Evolutionary conservation across 2,113 vertebrate species (phyloP).

Genomic region (Promerops cafer): DNA sequence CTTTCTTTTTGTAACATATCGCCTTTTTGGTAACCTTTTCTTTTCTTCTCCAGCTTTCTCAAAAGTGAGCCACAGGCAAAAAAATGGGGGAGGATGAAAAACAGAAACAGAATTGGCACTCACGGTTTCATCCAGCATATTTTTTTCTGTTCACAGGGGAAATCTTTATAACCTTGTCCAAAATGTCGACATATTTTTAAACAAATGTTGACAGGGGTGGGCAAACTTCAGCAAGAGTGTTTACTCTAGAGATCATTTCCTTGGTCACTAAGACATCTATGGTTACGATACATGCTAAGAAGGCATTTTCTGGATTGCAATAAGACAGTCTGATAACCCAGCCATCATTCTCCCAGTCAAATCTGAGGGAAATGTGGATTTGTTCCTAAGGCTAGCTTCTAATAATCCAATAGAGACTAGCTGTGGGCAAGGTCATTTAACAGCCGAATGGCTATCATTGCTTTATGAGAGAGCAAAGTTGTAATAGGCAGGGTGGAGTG

Average conservation of each 20-base stretch:
- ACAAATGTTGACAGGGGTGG: conserved; percentile 31
- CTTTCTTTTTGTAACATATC: not conserved
- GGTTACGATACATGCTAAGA: conserved; percentile 11
- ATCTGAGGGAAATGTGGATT: not conserved
- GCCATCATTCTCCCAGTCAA: not conserved
- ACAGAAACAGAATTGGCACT: conserved; percentile 1
- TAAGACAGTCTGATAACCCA: not conserved
- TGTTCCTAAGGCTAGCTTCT: not conserved
- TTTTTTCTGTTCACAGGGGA: not conserved
- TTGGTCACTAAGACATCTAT: not conserved
- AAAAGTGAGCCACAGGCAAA: not conserved
- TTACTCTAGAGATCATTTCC: conserved; percentile 1
- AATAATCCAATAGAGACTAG: not conserved
- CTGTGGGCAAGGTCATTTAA: conserved; percentile 50
- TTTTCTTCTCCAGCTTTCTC: not conserved
- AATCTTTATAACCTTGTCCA: conserved; percentile 48
- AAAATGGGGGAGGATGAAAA: not conserved
- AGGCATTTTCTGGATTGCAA: not conserved
- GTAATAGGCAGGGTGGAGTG: not conserved
- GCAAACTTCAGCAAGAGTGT: conserved; percentile 11
- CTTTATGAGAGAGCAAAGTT: not conserved
- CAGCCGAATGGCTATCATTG: not conserved
- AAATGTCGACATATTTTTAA: conserved; percentile 38
- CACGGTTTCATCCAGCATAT: not conserved
- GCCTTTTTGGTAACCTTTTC: not conserved